Conservation (phyloP, 1,140 invertebrate genomes). For the Lordiphosa mommai region DNA sequence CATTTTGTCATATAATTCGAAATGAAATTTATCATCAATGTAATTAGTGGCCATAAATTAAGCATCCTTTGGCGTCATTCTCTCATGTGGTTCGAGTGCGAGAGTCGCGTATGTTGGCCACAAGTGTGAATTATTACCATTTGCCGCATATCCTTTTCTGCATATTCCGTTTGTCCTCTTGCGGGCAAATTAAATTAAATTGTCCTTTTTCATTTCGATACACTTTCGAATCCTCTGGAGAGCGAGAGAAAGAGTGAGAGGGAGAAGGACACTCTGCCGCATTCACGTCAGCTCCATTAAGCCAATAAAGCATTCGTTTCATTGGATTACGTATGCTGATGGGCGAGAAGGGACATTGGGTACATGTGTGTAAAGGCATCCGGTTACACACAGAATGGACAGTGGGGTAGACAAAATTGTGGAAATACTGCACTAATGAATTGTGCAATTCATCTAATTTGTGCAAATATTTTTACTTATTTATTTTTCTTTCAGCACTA, state of each 20-base stretch:
- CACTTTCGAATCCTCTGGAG: constrained; percentile 64
- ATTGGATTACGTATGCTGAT: constrained; percentile 76
- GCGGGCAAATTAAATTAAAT: constrained; percentile 73
- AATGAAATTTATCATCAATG: constrained; percentile 72
- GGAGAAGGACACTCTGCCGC: constrained; percentile 9
- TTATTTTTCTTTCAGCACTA: constrained; percentile 17
- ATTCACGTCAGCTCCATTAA: constrained; percentile 66
- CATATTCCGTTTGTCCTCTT: constrained; percentile 34
- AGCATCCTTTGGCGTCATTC: constrained; percentile 14
- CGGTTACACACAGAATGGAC: constrained; percentile 52
- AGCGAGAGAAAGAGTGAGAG: constrained; percentile 1
- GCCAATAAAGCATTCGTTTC: constrained; percentile 77
- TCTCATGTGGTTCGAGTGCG: not conserved
- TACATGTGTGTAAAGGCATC: constrained; percentile 22
- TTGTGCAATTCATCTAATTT: constrained; percentile 41
- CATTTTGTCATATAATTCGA: constrained; percentile 54
- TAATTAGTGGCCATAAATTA: constrained; percentile 74
- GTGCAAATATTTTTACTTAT: constrained; percentile 31
- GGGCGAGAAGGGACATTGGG: constrained; percentile 6
- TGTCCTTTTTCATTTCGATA: constrained; percentile 77
- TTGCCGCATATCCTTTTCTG: constrained; percentile 44
- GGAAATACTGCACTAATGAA: constrained; percentile 47
- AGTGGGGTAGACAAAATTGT: constrained; percentile 38
- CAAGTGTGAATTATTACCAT: constrained; percentile 72
- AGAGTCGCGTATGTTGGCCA: constrained; percentile 33